Conservation (phyloP, 2,888 invertebrate genomes). For the Drosophila subsilvestris region DNA sequence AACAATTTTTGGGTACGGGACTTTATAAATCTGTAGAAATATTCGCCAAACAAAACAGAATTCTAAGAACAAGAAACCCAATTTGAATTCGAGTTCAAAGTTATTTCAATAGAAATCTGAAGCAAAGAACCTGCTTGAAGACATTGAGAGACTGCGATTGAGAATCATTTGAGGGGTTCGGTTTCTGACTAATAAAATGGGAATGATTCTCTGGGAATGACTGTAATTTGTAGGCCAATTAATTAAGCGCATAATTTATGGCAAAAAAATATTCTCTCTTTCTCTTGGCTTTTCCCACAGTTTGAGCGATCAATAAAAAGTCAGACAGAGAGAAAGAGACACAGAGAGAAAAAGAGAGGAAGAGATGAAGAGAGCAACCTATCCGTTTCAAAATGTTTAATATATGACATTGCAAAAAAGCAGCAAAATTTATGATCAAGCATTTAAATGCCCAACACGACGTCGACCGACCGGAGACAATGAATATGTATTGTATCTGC, state of each 20-base stretch:
- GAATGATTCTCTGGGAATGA: constrained; percentile 45
- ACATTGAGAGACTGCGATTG: constrained; percentile 21
- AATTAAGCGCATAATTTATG: constrained; percentile 82
- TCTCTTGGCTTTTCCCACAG: constrained; percentile 29
- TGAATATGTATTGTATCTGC: constrained; percentile 69
- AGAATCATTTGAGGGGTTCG: constrained; percentile 24
- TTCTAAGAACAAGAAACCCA: constrained; percentile 55
- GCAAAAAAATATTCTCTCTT: constrained; percentile 48
- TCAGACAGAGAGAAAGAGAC: constrained; percentile 26
- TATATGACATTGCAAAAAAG: constrained; percentile 72
- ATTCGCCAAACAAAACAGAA: constrained; percentile 38
- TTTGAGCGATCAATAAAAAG: constrained; percentile 55
- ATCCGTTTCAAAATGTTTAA: constrained; percentile 77
- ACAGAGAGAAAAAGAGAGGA: constrained; percentile 23
- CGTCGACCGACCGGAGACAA: constrained; percentile 49
- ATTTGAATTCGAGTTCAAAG: constrained; percentile 52
- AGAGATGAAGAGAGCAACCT: constrained; percentile 49
- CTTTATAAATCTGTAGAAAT: constrained; percentile 11
- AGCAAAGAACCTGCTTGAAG: constrained; percentile 30
- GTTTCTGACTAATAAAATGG: constrained; percentile 64
- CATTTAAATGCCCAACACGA: constrained; percentile 69
- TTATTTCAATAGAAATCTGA: constrained; percentile 63
- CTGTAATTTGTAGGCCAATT: constrained; percentile 77
- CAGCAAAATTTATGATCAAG: constrained; percentile 65
- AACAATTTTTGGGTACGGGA: background rate